phyloP scores from a whole-genome alignment of 2,888 invertebrate genomes.

The Euphydryas editha region DNA sequence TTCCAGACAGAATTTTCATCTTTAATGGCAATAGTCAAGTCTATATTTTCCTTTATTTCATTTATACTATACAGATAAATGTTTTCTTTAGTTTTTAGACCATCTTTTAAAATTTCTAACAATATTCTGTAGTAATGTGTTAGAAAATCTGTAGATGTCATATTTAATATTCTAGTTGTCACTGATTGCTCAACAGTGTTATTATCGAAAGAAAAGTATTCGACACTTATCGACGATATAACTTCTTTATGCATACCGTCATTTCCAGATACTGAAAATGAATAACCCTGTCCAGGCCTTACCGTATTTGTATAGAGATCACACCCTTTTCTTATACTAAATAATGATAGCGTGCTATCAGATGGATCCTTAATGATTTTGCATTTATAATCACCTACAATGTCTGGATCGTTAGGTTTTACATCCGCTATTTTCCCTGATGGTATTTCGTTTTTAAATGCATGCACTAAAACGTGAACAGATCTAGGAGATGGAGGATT shows the following conservation, averaged over 20 bases:
- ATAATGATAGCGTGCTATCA: constrained; percentile 82
- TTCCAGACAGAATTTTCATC: constrained; percentile 84
- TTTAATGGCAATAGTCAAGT: constrained; percentile 88
- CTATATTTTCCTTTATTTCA: constrained; percentile 86
- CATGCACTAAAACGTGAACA: constrained; percentile 90
- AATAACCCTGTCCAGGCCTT: constrained; percentile 88
- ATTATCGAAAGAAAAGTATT: constrained; percentile 92
- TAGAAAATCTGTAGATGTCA: constrained; percentile 90
- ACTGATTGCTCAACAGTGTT: constrained; percentile 92
- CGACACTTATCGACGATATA: constrained; percentile 92
- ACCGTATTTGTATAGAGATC: constrained; percentile 90
- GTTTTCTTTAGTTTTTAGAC: constrained; percentile 85
- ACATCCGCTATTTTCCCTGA: constrained; percentile 95
- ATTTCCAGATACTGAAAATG: constrained; percentile 92
- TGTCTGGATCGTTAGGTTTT: constrained; percentile 95
- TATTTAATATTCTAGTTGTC: constrained; percentile 88
- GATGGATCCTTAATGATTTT: constrained; percentile 88
- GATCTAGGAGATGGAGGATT: constrained; percentile 93
- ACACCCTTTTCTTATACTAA: constrained; percentile 90
- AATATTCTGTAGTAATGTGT: constrained; percentile 89
- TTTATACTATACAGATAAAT: constrained; percentile 89
- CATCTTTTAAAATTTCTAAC: constrained; percentile 87
- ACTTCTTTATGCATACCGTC: constrained; percentile 95
- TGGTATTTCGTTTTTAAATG: constrained; percentile 90
- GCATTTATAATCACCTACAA: constrained; percentile 95